Conservation (phyloP, 2,113 vertebrate genomes). For the Abramis brama region DNA sequence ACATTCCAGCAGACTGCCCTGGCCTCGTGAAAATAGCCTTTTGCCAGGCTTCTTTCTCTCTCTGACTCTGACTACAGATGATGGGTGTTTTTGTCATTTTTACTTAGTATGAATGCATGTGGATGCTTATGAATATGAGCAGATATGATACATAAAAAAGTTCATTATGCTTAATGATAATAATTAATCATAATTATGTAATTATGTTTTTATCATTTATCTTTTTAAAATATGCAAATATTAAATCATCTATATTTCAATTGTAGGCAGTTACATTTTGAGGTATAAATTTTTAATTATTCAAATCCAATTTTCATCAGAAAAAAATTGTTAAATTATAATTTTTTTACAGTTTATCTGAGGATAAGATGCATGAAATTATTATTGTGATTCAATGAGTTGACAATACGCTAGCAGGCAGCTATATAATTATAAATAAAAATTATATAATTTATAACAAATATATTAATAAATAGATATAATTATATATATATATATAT, state of each 20-base stretch:
- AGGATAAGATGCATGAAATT: not conserved
- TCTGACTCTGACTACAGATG: slow-evolving; percentile 10
- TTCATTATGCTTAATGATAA: not conserved
- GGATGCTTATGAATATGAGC: not conserved
- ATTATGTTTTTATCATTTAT: too few relatives aligned
- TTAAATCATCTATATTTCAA: too few relatives aligned
- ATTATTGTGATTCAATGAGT: not conserved
- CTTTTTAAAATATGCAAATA: too few relatives aligned
- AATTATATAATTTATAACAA: not conserved
- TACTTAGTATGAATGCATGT: not conserved
- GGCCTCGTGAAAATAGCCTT: slow-evolving; percentile 62
- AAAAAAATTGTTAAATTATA: not conserved
- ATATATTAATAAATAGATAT: too few relatives aligned
- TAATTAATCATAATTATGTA: too few relatives aligned
- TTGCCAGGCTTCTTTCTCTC: slow-evolving; percentile 49
- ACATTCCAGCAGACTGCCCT: slow-evolving; percentile 72
- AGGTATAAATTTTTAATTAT: not conserved
- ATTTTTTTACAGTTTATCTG: not conserved
- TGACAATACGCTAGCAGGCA: not conserved
- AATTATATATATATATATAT: not conserved
- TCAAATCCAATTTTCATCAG: not conserved
- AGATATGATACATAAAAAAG: not conserved
- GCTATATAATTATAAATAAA: not conserved
- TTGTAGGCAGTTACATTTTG: not conserved
- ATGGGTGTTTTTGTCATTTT: slow-evolving; percentile 16